Evolutionary conservation across 2,797 vertebrate species (phyloP).

Genomic region (Aldrovandia affinis): DNA sequence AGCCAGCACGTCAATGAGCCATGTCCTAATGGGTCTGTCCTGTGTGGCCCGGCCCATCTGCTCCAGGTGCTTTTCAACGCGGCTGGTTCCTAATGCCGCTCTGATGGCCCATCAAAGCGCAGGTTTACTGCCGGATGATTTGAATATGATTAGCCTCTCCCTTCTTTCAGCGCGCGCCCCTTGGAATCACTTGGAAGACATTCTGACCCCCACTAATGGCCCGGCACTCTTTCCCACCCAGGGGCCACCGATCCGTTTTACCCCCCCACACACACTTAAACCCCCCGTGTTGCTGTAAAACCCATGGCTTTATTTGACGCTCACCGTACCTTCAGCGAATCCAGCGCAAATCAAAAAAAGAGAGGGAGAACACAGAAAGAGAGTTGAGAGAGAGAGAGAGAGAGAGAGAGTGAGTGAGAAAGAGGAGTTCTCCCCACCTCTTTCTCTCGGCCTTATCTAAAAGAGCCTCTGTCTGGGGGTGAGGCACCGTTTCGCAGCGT

Average conservation of each 20-base stretch:
- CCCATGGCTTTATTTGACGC: neutral
- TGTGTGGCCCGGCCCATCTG: neutral
- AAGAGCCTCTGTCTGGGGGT: constrained; percentile 62
- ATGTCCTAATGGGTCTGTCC: neutral
- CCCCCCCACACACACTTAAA: neutral
- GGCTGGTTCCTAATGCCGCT: constrained; percentile 5
- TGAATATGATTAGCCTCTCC: neutral
- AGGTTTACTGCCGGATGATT: constrained; percentile 5
- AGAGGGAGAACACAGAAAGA: neutral
- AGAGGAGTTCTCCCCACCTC: neutral
- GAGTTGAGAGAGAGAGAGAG: neutral
- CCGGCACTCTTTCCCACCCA: neutral
- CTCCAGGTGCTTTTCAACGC: constrained; percentile 6
- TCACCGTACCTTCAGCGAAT: neutral
- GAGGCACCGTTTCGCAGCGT: constrained; percentile 36
- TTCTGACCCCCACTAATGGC: neutral
- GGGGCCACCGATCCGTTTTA: neutral
- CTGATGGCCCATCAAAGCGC: neutral
- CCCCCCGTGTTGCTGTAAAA: neutral
- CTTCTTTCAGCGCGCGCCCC: neutral
- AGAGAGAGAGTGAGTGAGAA: neutral
- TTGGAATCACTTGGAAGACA: neutral
- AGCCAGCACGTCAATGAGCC: constrained; percentile 8
- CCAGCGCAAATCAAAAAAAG: neutral
- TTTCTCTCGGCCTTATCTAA: constrained; percentile 52